A percentile compares a stretch with the other conserved stretches of the same genome.
Conservation (phyloP, 2,888 invertebrate genomes). For the Mermis nigrescens region DNA sequence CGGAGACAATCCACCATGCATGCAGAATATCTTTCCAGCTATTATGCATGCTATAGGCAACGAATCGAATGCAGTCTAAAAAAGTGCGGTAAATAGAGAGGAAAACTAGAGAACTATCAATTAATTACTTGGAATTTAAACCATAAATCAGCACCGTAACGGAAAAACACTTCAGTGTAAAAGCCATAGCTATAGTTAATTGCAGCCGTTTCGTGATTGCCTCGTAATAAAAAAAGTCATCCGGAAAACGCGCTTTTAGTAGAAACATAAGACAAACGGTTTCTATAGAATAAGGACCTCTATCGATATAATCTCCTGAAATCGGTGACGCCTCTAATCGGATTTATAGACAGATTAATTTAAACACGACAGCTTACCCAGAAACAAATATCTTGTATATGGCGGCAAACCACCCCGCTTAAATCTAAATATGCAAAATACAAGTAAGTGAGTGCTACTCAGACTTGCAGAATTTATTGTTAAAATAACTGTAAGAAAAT, state of each 20-base stretch:
- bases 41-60: not conserved
- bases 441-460: no score
- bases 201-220: not conserved
- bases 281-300: not conserved
- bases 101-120: no score
- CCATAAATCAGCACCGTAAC: not conserved
- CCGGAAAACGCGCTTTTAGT: not conserved
- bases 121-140: not conserved
- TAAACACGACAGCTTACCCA: not conserved
- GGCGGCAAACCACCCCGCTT: not conserved
- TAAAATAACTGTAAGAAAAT: no score
- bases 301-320: not conserved
- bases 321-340: no score
- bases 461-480: no score
- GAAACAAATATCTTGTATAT: not conserved
- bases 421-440: no score
- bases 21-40: not conserved
- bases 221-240: not conserved
- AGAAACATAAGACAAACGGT: not conserved
- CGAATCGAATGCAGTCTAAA: not conserved
- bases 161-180: not conserved
- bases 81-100: not conserved
- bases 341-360: no score
- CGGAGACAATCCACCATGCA: not conserved
- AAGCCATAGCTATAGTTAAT: not conserved